These are phyloP conservation scores for Meganola albula DNA, from an alignment of 2,888 invertebrate species.

Conservation along the genomic window DNA sequence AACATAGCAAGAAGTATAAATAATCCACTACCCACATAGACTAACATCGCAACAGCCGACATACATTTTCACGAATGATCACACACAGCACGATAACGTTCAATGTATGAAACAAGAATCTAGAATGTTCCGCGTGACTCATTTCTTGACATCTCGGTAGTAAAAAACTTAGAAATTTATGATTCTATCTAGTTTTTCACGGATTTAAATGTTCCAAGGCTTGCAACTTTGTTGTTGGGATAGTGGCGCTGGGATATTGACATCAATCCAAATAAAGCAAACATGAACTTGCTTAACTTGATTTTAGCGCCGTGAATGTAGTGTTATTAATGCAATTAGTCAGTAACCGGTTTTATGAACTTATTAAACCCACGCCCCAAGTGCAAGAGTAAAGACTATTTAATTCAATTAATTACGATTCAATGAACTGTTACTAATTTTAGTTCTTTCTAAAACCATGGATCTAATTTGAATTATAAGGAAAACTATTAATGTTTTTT, in stretches of 20 bases:
- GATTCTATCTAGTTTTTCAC: too few species aligned
- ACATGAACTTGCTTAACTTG: slow-evolving; percentile 28
- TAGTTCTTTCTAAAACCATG: too few species aligned
- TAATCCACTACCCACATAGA: slow-evolving; percentile 29
- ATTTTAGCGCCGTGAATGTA: slow-evolving; percentile 32
- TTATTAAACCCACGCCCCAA: slow-evolving; percentile 10
- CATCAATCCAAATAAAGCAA: slow-evolving; percentile 20
- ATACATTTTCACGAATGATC: slow-evolving; percentile 37
- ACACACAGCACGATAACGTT: slow-evolving; percentile 24
- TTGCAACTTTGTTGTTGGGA: slow-evolving; percentile 8
- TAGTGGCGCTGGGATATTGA: slow-evolving; percentile 16
- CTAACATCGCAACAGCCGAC: slow-evolving; percentile 23
- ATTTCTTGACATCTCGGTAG: slow-evolving; percentile 20
- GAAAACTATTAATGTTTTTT: too few species aligned
- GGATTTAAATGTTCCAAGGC: not conserved
- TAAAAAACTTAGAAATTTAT: not conserved
- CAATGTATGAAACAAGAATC: slow-evolving; percentile 18
- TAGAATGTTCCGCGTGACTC: slow-evolving; percentile 34
- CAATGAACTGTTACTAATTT: too few species aligned
- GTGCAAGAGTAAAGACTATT: slow-evolving; percentile 14
- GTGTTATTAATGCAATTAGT: slow-evolving; percentile 29
- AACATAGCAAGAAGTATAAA: too few species aligned
- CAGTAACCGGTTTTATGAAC: slow-evolving; percentile 22
- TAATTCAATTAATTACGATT: slow-evolving; percentile 17
- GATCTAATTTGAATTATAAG: too few species aligned